Conservation (phyloP, 2,113 vertebrate species). For the Rhea pennata region DNA sequence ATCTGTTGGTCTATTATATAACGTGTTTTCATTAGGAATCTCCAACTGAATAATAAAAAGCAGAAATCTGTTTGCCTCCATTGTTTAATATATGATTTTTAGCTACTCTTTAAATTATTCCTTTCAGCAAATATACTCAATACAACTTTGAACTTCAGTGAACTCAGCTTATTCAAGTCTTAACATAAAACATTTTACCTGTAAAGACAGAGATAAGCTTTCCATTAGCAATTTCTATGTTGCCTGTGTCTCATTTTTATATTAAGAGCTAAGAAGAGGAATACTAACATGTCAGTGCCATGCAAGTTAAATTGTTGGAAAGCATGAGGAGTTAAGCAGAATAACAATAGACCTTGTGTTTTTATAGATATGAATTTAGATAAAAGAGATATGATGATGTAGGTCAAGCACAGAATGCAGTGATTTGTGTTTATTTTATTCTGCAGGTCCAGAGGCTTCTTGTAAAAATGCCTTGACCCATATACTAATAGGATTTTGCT, state of each 20-base stretch:
- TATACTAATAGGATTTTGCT: background rate
- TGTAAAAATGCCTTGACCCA: background rate
- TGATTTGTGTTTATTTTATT: background rate
- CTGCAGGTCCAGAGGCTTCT: background rate
- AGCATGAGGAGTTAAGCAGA: background rate
- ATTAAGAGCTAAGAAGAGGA: background rate
- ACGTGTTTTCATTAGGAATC: too few species aligned
- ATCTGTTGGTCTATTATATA: too few species aligned
- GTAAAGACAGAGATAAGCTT: background rate
- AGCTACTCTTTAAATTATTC: background rate
- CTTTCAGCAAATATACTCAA: background rate
- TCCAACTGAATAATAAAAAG: background rate
- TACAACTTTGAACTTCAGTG: background rate
- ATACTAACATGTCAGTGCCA: background rate
- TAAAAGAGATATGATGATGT: background rate
- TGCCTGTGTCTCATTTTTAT: background rate
- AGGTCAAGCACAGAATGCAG: too few species aligned
- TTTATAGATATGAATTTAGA: background rate
- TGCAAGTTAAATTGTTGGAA: background rate
- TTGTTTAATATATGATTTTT: background rate
- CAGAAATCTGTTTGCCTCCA: background rate
- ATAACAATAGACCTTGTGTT: background rate
- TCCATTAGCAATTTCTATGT: background rate
- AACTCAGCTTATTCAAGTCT: background rate
- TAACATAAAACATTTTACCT: background rate